Evolutionary conservation across 64 coral and sea anemone genomes (phyloP).

Genomic region (Pocillopora verrucosa): DNA sequence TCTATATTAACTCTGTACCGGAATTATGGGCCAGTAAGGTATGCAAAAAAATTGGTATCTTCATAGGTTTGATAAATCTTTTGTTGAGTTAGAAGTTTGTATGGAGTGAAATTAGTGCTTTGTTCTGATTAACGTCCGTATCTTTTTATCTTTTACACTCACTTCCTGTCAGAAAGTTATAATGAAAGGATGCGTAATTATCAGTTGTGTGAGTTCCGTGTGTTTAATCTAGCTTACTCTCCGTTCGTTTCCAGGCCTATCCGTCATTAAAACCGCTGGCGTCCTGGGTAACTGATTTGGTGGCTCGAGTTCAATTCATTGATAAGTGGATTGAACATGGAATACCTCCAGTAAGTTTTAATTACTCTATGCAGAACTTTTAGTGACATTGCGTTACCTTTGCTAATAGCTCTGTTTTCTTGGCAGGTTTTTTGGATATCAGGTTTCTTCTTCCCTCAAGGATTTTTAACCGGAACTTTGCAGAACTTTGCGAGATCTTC

Average conservation of each 20-base stretch:
- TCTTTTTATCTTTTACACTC: too few relatives aligned
- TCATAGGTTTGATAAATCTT: background rate
- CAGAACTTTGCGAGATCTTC: constrained; percentile 92
- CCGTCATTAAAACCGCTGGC: constrained; percentile 96
- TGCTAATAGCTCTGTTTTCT: background rate
- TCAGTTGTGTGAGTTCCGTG: too few relatives aligned
- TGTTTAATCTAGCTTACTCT: background rate
- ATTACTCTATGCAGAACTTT: background rate
- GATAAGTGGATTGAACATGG: constrained; percentile 94
- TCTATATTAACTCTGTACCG: constrained; percentile 87
- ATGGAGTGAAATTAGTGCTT: background rate
- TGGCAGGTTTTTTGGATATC: constrained; percentile 98
- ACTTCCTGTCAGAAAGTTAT: too few relatives aligned
- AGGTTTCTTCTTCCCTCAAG: constrained; percentile 98
- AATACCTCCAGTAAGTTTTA: constrained; percentile 88
- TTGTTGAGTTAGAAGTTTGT: background rate
- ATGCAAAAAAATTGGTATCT: background rate
- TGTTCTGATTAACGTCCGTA: too few relatives aligned
- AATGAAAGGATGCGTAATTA: too few relatives aligned
- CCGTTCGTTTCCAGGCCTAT: constrained; percentile 68
- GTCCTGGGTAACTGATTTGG: constrained; percentile 95
- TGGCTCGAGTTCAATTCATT: constrained; percentile 93
- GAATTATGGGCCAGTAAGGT: constrained; percentile 99
- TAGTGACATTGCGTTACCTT: too few relatives aligned
- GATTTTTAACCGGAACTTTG: constrained; percentile 95